Conservation (phyloP, 2,797 vertebrate genomes). For the Eidolon dupreanum region DNA sequence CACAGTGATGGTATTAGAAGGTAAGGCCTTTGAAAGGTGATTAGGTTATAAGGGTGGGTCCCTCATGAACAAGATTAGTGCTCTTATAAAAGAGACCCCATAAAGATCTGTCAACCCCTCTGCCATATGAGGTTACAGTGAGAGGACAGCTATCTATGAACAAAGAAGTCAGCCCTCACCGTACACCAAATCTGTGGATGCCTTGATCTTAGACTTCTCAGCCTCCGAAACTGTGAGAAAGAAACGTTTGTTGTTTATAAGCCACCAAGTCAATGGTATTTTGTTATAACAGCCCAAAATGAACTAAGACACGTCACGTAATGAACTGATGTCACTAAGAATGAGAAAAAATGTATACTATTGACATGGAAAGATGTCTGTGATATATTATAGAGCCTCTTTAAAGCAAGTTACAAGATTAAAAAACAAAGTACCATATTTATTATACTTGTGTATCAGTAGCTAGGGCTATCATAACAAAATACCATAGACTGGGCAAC, state of each 20-base stretch:
- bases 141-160: background rate
- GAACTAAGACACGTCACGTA: background rate
- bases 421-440: background rate
- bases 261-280: background rate
- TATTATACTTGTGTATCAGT: background rate
- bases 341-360: background rate
- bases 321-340: background rate
- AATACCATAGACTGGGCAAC: background rate
- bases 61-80: background rate
- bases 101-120: background rate
- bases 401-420: slow-evolving; percentile 22
- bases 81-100: background rate
- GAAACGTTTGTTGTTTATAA: background rate
- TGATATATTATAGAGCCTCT: background rate
- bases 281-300: background rate
- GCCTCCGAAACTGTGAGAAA: background rate
- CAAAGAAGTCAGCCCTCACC: background rate
- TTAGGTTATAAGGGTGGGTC: background rate
- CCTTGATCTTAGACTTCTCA: background rate
- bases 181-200: background rate
- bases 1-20: background rate
- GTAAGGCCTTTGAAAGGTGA: background rate
- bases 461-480: background rate
- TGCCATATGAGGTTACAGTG: background rate
- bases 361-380: background rate